Evolutionary conservation across 2,888 invertebrate genomes (phyloP), one percentile per base, ranked within the genome.

Genomic region (Hypena proboscidalis): DNA sequence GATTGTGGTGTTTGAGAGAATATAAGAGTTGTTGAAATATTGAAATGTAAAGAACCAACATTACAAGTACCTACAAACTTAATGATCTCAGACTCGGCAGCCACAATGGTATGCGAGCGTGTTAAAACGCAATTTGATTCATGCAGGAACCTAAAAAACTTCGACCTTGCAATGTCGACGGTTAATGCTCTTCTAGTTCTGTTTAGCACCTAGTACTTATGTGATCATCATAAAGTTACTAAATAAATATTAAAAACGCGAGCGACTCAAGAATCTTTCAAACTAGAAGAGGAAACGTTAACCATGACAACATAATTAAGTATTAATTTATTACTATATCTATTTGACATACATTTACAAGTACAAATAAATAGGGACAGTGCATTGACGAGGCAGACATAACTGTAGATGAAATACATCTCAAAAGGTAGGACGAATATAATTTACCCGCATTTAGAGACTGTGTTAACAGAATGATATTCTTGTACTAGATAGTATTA

Each of bases 121-220:
- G 55, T 45, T 54, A 39, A 53, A 54, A 47, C 17, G 36, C 31
- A 51, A 41, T 64, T 72, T 62, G 58, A 74, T 55, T 64, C 55
- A 65, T 58, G 50, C 63, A 74, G 67, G 70, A 74, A 76, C 66
- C 59, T 60, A 61, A 65, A n/a, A 63, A 64, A 57, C 42, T 46
- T 47, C 44, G 68, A 61, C 81, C 80, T 83, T 81, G 79, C 62
- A 38, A 45, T 51, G 57, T 56, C 65, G 67, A 67, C 66, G 57
- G 54, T 64, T 54, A 59, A 61, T 54, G 53, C 51, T 57, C 43
- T 61, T 54, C 43, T 40, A 52, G 41, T 49, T 45, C 48, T 32
- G 40, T 62, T 60, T n/a, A n/a, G n/a, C n/a, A n/a, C n/a, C n/a
- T n/a, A n/a, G n/a, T n/a, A n/a, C n/a, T n/a, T n/a, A 25, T 58